Percentiles rank a stretch among this genome's conserved stretches.
Evolutionary conservation across 2,888 invertebrate species (phyloP).

Genomic region (Drosophila phalerata): DNA sequence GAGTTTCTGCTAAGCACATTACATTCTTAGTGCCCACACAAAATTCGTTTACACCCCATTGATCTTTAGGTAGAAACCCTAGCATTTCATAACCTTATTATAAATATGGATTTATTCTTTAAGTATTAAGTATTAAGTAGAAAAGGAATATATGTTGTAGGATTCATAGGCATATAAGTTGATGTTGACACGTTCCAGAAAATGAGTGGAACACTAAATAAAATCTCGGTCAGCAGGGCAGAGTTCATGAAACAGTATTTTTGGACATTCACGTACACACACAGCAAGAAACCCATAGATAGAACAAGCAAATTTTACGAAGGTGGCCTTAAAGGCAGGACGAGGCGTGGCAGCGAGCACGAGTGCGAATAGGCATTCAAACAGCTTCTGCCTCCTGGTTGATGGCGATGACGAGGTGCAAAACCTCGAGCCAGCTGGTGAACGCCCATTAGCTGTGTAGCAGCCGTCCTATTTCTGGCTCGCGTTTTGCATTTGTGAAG

Average conservation of each 20-base stretch:
- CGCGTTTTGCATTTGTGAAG: constrained; percentile 69
- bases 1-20: neutral
- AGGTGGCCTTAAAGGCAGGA: neutral
- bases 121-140: neutral
- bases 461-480: constrained; percentile 77
- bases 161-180: constrained; percentile 55
- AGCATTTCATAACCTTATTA: constrained; percentile 40
- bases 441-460: constrained; percentile 62
- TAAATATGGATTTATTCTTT: constrained; percentile 11
- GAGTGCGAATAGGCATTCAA: constrained; percentile 44
- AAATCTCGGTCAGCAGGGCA: neutral
- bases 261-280: neutral
- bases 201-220: constrained; percentile 16
- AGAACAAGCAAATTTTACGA: neutral
- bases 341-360: constrained; percentile 64
- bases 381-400: constrained; percentile 18
- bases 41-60: constrained; percentile 22
- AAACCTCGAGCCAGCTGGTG: constrained; percentile 62
- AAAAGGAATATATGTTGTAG: constrained; percentile 35
- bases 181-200: constrained; percentile 70
- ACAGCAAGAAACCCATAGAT: neutral
- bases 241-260: neutral
- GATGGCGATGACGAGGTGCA: constrained; percentile 57
- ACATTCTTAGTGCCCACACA: neutral
- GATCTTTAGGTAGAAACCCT: constrained; percentile 12